These are phyloP conservation scores for Phorcus lineatus DNA, from an alignment of 2,888 invertebrate species.

Conservation along the genomic window DNA sequence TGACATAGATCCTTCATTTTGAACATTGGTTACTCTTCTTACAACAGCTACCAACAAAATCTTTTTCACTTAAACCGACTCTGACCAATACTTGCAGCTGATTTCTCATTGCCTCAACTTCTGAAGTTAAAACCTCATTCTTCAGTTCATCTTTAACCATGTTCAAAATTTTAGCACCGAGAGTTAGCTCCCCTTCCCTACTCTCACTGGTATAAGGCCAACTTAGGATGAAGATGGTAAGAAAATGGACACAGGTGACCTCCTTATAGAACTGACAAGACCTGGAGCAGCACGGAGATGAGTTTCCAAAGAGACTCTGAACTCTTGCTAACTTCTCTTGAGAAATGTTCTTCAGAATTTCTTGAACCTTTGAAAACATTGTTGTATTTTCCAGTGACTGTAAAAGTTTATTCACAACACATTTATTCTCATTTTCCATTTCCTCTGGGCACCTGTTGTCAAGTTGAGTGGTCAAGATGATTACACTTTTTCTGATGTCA, in stretches of 20 bases:
- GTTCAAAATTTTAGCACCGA: background rate
- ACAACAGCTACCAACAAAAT: too few relatives aligned
- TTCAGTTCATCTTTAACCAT: background rate
- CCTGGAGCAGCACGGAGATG: background rate
- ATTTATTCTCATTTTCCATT: conserved; percentile 37
- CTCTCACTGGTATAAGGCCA: conserved; percentile 46
- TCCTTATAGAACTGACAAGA: background rate
- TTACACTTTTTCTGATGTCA: background rate
- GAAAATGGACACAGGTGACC: conserved; percentile 34
- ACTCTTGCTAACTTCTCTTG: conserved; percentile 4
- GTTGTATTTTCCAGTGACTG: conserved; percentile 41
- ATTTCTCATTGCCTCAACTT: background rate
- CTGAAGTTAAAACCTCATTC: background rate
- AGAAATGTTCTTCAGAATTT: conserved; percentile 6
- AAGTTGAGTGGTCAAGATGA: conserved; percentile 45
- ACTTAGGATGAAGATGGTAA: conserved; percentile 45
- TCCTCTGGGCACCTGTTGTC: conserved; percentile 42
- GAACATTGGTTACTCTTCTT: too few relatives aligned
- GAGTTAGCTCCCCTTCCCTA: background rate
- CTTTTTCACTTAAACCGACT: too few relatives aligned
- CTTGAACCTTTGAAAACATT: conserved; percentile 33
- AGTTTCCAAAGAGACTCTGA: conserved; percentile 24
- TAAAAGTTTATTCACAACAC: conserved; percentile 40
- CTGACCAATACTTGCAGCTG: background rate
- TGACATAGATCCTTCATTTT: too few relatives aligned